phyloP scores from a whole-genome alignment of 1,140 invertebrate species.

The Chironomus tepperi region DNA sequence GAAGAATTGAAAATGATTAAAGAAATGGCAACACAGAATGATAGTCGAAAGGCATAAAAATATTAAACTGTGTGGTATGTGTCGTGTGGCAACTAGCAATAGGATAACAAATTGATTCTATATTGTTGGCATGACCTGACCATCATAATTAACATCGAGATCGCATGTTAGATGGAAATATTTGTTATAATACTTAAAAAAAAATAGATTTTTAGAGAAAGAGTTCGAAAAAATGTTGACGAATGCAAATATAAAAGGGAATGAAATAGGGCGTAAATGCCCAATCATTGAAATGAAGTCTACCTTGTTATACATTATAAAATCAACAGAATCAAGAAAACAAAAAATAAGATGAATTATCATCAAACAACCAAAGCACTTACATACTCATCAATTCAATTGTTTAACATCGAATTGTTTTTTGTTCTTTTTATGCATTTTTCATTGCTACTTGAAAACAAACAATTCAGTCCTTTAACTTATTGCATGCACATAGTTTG shows the following conservation, averaged over 20 bases:
- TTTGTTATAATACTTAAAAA: not conserved
- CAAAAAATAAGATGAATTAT: no score
- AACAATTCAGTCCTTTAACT: not conserved
- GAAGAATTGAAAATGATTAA: no score
- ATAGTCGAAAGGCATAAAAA: no score
- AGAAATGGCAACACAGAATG: no score
- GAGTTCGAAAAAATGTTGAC: no score
- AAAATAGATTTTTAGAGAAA: no score
- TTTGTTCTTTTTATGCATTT: slow-evolving; percentile 10
- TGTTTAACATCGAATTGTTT: slow-evolving; percentile 16
- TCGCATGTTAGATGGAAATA: not conserved
- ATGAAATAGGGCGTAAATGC: not conserved
- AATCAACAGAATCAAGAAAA: no score
- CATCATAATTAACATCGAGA: slow-evolving; percentile 18
- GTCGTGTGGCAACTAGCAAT: not conserved
- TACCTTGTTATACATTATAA: no score
- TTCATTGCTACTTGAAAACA: not conserved
- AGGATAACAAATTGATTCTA: slow-evolving; percentile 19
- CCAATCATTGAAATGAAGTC: not conserved
- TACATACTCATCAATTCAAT: slow-evolving; percentile 21
- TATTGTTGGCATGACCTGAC: slow-evolving; percentile 17
- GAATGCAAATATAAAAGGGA: no score
- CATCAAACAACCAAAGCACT: not conserved
- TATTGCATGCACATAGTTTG: not conserved
- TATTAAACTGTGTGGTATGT: no score